Evolutionary conservation across 1,140 invertebrate genomes (phyloP), one percentile per base, ranked within the genome.

Genomic region (Coelopa frigida): DNA sequence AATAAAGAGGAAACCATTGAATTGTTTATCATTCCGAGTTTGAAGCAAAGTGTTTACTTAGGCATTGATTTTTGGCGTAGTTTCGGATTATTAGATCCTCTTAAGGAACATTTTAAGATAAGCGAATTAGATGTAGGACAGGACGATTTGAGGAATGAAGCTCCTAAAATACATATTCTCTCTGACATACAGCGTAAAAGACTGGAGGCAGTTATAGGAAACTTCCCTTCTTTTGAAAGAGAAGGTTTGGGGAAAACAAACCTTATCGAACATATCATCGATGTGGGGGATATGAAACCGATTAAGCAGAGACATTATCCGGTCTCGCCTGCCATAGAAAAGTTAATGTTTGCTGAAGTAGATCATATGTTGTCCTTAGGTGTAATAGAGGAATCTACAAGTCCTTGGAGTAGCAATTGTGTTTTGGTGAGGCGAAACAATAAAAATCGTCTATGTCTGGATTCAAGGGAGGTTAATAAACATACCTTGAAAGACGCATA

Each of bases 401-500:
- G 52, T 29, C 36, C 56, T 1, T 66, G 57, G 57, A 48, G 51
- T 4, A 50, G 47, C 20, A 58, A 59, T 2, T 47, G 60, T 5
- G 44, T 58, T 6, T 44, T 62, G 20, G 55, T 60, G 5, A 36
- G 45, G 39, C 61, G 62, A 41, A 48, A 56, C 26, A 46, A 49
- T 0, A 48, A 51, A 29, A 48, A 29, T 0, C 41, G 48, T 8
- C 54, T 65, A 15, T 68, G 60, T 42, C 44, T 69, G 0, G 57
- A 66, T 46, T 60, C 43, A 27, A 24, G 65, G 12, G 53, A 56
- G 21, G 10, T 64, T 3, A 64, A 68, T 47, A 23, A 26, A 3
- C 49, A 59, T 3, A 61, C 58, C 0, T 54, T 55, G 18, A 54
- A 51, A 18, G 59, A 64, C 35, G 53, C 55, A 3, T 66, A 69